A percentile compares a stretch with the other conserved stretches of the same genome.
Conservation (phyloP, 2,797 vertebrate species). For the Pseudochirops cupreus region DNA sequence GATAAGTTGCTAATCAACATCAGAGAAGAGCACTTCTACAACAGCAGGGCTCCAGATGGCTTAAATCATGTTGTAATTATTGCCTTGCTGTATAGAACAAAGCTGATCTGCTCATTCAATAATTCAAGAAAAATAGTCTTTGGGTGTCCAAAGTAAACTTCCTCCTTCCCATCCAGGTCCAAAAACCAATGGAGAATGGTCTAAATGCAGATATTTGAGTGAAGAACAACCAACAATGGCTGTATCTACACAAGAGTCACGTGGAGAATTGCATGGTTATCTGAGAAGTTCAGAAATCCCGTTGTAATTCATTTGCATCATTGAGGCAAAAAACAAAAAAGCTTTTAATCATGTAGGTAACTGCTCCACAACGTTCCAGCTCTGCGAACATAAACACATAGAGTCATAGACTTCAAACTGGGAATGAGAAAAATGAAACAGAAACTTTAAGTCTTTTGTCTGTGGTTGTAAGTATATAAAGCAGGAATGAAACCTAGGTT, state of each 20-base stretch:
- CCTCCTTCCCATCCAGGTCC: neutral
- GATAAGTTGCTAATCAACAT: neutral
- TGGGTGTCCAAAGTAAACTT: neutral
- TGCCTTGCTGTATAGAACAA: neutral
- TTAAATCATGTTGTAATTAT: neutral
- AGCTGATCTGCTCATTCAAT: neutral
- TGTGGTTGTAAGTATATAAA: neutral
- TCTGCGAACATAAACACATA: neutral
- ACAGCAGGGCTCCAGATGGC: neutral
- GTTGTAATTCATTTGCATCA: conserved; percentile 15
- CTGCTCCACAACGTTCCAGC: neutral
- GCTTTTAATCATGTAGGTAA: neutral
- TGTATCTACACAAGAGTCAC: conserved; percentile 29
- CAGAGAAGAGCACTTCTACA: neutral
- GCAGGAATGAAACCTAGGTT: neutral
- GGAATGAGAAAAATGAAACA: neutral
- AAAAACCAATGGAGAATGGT: conserved; percentile 23
- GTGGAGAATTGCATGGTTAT: conserved; percentile 1
- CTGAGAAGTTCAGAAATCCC: neutral
- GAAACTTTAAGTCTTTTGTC: neutral
- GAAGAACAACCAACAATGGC: conserved; percentile 12
- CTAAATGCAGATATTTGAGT: conserved; percentile 28
- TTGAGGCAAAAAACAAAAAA: conserved; percentile 22
- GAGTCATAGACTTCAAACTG: neutral
- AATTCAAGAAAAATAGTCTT: neutral